Conservation (phyloP, 2,888 invertebrate species). For the Caenorhabditis becei region DNA sequence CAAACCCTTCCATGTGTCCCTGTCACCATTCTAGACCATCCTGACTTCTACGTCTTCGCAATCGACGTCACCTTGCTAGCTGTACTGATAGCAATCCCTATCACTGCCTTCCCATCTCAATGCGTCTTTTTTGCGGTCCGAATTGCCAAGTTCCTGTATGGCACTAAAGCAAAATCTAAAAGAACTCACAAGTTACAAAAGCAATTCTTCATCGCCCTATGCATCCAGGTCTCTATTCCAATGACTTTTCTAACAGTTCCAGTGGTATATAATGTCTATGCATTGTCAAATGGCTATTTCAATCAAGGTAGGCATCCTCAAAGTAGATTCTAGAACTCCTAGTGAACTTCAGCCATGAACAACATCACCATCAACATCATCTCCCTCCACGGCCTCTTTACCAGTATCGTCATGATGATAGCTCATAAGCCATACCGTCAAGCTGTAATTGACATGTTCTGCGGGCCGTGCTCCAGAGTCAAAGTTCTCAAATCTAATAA, state of each 20-base stretch:
- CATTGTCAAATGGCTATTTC: not conserved
- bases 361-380: slow-evolving; percentile 30
- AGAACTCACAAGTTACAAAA: slow-evolving; percentile 38
- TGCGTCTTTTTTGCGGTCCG: slow-evolving; percentile 13
- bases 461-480: too few relatives aligned
- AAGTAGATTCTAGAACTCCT: not conserved
- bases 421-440: slow-evolving; percentile 38
- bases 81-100: slow-evolving; percentile 3
- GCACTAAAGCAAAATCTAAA: slow-evolving; percentile 31
- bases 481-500: too few relatives aligned
- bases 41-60: slow-evolving; percentile 30
- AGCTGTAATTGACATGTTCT: not conserved
- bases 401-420: slow-evolving; percentile 25
- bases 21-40: slow-evolving; percentile 21
- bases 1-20: slow-evolving; percentile 40
- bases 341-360: slow-evolving; percentile 20
- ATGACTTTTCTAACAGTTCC: not conserved
- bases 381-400: slow-evolving; percentile 27
- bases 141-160: slow-evolving; percentile 20
- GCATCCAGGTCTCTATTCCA: slow-evolving; percentile 16
- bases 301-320: not conserved
- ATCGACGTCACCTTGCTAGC: slow-evolving; percentile 30
- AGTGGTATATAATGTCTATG: not conserved
- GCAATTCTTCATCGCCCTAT: slow-evolving; percentile 34
- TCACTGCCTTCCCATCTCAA: slow-evolving; percentile 10